Base-by-base conservation (phyloP, 1,140 invertebrate genomes). In the Heliconius congener region DNA sequence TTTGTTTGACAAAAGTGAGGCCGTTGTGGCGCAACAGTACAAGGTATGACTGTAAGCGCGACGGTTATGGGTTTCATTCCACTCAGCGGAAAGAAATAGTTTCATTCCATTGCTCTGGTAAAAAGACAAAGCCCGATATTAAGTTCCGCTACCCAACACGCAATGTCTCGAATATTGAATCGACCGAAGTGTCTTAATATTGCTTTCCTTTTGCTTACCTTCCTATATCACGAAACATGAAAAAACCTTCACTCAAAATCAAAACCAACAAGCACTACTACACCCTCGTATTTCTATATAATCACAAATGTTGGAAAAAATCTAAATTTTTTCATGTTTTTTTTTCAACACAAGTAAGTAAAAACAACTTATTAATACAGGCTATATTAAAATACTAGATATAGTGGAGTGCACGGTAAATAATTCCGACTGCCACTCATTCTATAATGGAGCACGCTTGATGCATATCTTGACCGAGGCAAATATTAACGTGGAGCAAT, bases 341-440 rank as follows among this genome's bases (percentile, higher is more conserved):
- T 46, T 46, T 46, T 46, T 46, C 3, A 46, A 46, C 42, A 46
- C 0, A 57, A 27, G 8, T 11, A 66, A 57, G 27, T 30, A 27
- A 66, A 66, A 66, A 27, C 13, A 27, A 66, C 1, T 66, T 30
- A 66, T 66, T 66, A 66, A 66, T 66, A 66, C n/a, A 4, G 13
- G 0, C 60, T 27, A 66, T 66, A 66, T 66, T 66, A 66, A 66
- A 66, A 66, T 66, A 66, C 60, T 66, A 66, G 60, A 66, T 66
- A 66, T 23, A 66, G 11, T 3, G 27, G 60, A 66, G 60, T 66
- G 60, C 60, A 66, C 60, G 60, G 60, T 66, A 66, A 66, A 66
- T 66, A 66, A 66, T 66, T 66, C 60, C 60, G 60, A 66, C 60
- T 66, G 60, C 60, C 60, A 66, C 60, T 66, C 60, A 66, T 13